These are phyloP conservation scores for Octopus sinensis DNA, from an alignment of 1,140 invertebrate species.

Conservation along the genomic window DNA sequence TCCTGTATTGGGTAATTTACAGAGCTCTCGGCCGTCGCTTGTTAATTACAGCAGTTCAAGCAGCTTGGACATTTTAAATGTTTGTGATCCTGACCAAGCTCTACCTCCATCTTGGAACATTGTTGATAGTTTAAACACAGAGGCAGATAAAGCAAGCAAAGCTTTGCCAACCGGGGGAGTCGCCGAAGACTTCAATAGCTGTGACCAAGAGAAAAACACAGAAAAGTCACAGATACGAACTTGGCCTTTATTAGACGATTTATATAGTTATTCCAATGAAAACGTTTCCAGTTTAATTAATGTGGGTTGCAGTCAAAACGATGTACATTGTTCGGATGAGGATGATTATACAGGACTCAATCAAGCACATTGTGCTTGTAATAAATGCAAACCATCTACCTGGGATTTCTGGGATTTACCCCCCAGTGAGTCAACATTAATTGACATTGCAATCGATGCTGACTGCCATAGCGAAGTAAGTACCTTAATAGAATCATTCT, in stretches of 20 bases:
- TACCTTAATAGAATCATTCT: background rate
- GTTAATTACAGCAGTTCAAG: background rate
- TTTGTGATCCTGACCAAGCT: background rate
- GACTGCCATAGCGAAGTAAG: background rate
- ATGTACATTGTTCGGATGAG: too few relatives aligned
- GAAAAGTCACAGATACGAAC: background rate
- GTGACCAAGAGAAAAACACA: background rate
- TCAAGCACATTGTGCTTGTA: too few relatives aligned
- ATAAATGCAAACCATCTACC: background rate
- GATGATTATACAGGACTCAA: too few relatives aligned
- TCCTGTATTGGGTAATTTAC: background rate
- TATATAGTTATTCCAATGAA: background rate
- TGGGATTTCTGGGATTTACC: slow-evolving; percentile 6
- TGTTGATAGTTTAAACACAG: background rate
- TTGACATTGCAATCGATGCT: background rate
- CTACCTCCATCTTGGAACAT: background rate
- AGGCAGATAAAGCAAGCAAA: background rate
- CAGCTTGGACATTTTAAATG: background rate
- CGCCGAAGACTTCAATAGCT: background rate
- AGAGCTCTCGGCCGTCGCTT: background rate
- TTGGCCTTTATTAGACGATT: background rate
- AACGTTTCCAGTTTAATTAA: background rate
- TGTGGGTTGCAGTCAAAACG: too few relatives aligned
- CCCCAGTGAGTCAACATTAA: background rate
- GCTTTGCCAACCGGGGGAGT: background rate